phyloP scores from a whole-genome alignment of 2,113 vertebrate species.

The Dinomys branickii region DNA sequence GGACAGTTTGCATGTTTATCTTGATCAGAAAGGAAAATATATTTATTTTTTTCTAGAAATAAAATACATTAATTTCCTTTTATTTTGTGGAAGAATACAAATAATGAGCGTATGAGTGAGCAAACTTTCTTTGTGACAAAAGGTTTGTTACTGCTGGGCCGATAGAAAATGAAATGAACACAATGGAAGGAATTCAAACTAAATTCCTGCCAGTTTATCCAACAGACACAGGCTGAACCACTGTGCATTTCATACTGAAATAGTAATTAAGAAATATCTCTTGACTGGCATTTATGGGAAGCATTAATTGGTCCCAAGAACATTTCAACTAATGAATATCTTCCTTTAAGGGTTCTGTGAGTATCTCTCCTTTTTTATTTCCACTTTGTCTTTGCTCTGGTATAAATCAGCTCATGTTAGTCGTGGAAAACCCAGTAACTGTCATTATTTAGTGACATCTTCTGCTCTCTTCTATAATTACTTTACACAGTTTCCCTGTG shows the following conservation, averaged over 20 bases:
- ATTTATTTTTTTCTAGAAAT: not conserved
- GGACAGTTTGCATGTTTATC: not conserved
- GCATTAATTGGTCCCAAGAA: not conserved
- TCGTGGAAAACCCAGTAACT: not conserved
- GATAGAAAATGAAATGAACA: not conserved
- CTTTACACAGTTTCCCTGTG: not conserved
- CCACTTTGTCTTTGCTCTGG: not conserved
- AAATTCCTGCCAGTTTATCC: not conserved
- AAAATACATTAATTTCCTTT: not conserved
- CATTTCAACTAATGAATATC: not conserved
- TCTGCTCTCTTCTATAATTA: not conserved
- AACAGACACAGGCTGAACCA: not conserved
- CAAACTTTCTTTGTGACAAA: not conserved
- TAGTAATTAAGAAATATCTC: not conserved
- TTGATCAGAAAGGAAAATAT: not conserved
- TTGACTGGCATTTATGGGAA: not conserved
- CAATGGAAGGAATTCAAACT: not conserved
- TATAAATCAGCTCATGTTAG: not conserved
- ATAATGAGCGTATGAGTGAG: not conserved
- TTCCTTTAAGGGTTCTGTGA: not conserved
- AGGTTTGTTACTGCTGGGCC: not conserved
- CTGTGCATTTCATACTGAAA: not conserved
- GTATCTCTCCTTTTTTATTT: not conserved
- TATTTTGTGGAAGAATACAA: not conserved
- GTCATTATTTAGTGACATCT: not conserved